Evolutionary conservation across 2,888 invertebrate genomes (phyloP), one percentile per base, ranked within the genome.

Genomic region (Ornithoptera alexandrae): DNA sequence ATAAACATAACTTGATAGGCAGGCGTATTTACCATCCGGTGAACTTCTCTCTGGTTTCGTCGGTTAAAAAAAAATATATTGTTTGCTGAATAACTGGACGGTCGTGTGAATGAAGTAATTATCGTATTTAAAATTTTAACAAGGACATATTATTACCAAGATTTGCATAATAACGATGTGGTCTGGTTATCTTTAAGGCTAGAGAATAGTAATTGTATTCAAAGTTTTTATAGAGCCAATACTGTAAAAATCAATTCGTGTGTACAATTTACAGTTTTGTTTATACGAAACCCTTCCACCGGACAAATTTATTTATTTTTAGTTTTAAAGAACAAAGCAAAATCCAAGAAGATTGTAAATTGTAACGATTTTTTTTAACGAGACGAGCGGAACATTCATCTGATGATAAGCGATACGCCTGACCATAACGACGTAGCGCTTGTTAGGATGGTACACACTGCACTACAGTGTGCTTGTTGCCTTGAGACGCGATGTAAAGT

Each of bases 141-240:
- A 59, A 59, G 30, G 30, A 59, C 59, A 30, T 59, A 22, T 59
- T 59, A 10, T 59, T 59, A 30, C 4, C 4, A 2, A 64, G 36
- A 56, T 64, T 64, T 56, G 18, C 56, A 56, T 64, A 53, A 56
- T 24, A 15, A 63, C 30, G 50, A 57, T 39, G n/a, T 57, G 64
- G 56, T 64, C 56, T 64, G 64, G n/a, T 64, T 56, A 53, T 36
- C 36, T 64, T 64, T 57, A 57, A 57, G 56, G n/a, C 20, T 20
- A 57, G 56, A 57, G 3, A 57, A 57, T 57, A 20, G 22, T 57
- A 57, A 57, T 57, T 57, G 17, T 30, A 59, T 59, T 30, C 59
- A 64, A 63, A 63, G 20, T 57, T 57, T 57, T 57, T 57, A 57
- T 57, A 57, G 18, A 18, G 50, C 17, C 18, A 20, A 57, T 18